These are phyloP conservation scores for Nestor notabilis DNA, from an alignment of 2,113 vertebrate species.

Conservation along the genomic window DNA sequence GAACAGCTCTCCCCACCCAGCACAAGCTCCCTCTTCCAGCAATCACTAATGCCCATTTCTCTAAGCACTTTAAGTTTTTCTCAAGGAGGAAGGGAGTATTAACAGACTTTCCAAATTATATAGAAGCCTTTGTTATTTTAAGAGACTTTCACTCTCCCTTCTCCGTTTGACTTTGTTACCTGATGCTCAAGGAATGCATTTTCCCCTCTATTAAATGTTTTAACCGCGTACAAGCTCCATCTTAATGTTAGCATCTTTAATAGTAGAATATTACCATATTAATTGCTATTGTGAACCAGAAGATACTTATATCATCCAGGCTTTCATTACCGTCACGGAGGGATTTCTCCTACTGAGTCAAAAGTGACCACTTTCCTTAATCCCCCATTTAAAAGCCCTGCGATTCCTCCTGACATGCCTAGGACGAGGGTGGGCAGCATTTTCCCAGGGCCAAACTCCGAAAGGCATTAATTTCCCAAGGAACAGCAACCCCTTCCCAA, in stretches of 20 bases:
- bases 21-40: not conserved
- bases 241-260: conserved; percentile 76
- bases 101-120: conserved; percentile 1
- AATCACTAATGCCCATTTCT: rapidly evolving
- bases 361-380: conserved; percentile 76
- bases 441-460: conserved; percentile 38
- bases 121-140: conserved; percentile 34
- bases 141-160: not conserved
- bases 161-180: conserved; percentile 68
- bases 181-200: conserved; percentile 59
- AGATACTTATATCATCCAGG: conserved; percentile 75
- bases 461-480: not conserved
- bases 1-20: not conserved
- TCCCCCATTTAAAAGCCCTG: conserved; percentile 67
- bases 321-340: conserved; percentile 73
- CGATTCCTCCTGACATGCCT: conserved; percentile 41
- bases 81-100: not conserved
- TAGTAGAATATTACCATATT: conserved; percentile 78
- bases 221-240: conserved; percentile 64
- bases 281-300: conserved; percentile 78
- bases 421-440: not conserved
- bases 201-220: conserved; percentile 72
- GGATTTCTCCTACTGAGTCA: conserved; percentile 74
- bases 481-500: not conserved
- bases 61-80: not conserved